Evolutionary conservation across 2,797 vertebrate genomes (phyloP).

Genomic region (Craterocephalus amniculus): DNA sequence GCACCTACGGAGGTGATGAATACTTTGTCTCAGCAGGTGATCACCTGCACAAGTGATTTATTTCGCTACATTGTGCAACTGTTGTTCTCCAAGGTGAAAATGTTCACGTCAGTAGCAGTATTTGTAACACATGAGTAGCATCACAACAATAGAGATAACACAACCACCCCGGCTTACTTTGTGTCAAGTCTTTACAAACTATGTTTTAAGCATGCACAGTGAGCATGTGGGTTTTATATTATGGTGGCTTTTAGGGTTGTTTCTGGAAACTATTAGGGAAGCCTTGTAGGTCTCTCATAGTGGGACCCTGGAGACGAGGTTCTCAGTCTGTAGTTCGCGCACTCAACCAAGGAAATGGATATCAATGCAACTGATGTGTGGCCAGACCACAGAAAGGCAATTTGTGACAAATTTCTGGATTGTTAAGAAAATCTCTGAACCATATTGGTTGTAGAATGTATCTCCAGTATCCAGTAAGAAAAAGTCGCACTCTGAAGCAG

Average conservation of each 20-base stretch:
- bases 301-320: conserved; percentile 2
- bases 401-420: background rate
- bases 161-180: conserved; percentile 23
- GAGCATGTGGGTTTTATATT: conserved; percentile 13
- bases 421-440: conserved; percentile 2
- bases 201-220: conserved; percentile 21
- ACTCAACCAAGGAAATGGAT: conserved; percentile 16
- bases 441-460: background rate
- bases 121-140: conserved; percentile 2
- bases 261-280: conserved; percentile 52
- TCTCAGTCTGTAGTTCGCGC: conserved; percentile 14
- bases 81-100: conserved; percentile 17
- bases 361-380: conserved; percentile 1
- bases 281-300: conserved; percentile 19
- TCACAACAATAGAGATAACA: background rate
- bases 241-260: conserved; percentile 18
- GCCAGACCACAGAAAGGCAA: conserved; percentile 21
- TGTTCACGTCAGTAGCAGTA: conserved; percentile 2
- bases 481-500: background rate
- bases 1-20: conserved; percentile 9
- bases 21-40: conserved; percentile 8
- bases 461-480: conserved; percentile 3
- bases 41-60: conserved; percentile 12
- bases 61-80: conserved; percentile 4
- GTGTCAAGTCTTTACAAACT: conserved; percentile 9